These are phyloP conservation scores for Tapirus indicus DNA, from an alignment of 2,797 vertebrate species.

Conservation along the genomic window DNA sequence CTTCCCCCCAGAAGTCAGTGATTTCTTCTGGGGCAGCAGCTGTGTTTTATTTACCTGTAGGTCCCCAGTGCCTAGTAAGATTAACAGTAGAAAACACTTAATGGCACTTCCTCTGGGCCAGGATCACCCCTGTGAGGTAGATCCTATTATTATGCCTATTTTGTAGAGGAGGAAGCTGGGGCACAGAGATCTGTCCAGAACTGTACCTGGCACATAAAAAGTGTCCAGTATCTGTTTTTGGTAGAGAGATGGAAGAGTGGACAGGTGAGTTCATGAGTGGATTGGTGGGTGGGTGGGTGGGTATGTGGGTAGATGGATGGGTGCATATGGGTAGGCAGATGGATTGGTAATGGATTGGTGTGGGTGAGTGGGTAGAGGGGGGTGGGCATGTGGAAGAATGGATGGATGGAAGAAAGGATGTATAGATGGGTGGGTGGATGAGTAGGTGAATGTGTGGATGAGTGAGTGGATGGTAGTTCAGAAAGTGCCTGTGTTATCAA, in stretches of 20 bases:
- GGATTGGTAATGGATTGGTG: neutral
- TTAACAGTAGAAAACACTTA: slow-evolving; percentile 8
- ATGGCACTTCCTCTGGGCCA: neutral
- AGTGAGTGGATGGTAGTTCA: neutral
- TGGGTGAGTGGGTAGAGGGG: neutral
- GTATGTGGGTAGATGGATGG: neutral
- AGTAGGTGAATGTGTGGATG: no score
- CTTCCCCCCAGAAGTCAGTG: neutral
- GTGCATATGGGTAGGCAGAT: neutral
- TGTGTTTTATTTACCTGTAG: neutral
- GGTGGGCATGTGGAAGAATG: neutral
- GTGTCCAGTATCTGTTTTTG: neutral
- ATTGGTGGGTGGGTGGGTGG: neutral
- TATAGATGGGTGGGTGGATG: neutral
- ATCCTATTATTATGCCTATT: neutral
- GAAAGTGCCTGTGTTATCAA: neutral
- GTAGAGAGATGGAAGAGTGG: neutral
- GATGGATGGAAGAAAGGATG: neutral
- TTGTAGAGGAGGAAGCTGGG: neutral
- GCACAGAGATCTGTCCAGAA: neutral
- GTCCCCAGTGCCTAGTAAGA: neutral
- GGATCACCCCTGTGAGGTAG: neutral
- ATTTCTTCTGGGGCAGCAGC: neutral
- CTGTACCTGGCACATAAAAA: neutral
- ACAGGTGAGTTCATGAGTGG: neutral